phyloP scores from a whole-genome alignment of 2,797 vertebrate species.

The Carduelis carduelis region DNA sequence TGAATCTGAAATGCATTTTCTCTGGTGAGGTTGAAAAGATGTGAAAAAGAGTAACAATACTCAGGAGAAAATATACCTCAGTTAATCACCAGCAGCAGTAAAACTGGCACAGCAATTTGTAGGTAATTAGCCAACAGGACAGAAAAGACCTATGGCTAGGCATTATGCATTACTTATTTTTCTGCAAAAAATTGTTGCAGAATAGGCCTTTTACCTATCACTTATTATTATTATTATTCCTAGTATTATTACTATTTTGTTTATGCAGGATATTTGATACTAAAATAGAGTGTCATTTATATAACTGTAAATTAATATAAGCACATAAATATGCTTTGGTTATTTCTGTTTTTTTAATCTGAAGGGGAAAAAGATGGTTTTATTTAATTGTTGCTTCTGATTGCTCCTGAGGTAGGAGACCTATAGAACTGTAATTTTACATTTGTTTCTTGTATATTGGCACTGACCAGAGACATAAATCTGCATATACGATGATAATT shows the following conservation, averaged over 20 bases:
- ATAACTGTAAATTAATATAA: not conserved
- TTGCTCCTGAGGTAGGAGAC: not conserved
- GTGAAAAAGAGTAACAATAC: not conserved
- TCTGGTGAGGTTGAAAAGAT: slow-evolving; percentile 12
- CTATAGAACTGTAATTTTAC: not conserved
- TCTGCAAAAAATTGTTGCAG: not conserved
- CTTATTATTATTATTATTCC: not conserved
- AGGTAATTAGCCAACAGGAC: slow-evolving; percentile 58
- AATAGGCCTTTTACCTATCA: not conserved
- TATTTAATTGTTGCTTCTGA: slow-evolving; percentile 20
- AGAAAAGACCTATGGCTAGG: slow-evolving; percentile 31
- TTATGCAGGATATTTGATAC: slow-evolving; percentile 23
- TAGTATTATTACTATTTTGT: slow-evolving; percentile 22
- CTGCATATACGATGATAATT: not conserved
- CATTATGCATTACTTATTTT: slow-evolving; percentile 21
- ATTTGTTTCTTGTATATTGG: not conserved
- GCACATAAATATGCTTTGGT: not conserved
- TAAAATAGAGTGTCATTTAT: not conserved
- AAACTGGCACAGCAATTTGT: slow-evolving; percentile 45
- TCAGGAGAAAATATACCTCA: slow-evolving; percentile 22
- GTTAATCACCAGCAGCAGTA: slow-evolving; percentile 52
- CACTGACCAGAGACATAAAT: not conserved
- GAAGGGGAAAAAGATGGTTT: not conserved
- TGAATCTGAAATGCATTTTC: not conserved
- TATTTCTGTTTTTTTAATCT: slow-evolving; percentile 23